Base-by-base conservation (phyloP, 2,888 invertebrate species). In the Andricus curvator region DNA sequence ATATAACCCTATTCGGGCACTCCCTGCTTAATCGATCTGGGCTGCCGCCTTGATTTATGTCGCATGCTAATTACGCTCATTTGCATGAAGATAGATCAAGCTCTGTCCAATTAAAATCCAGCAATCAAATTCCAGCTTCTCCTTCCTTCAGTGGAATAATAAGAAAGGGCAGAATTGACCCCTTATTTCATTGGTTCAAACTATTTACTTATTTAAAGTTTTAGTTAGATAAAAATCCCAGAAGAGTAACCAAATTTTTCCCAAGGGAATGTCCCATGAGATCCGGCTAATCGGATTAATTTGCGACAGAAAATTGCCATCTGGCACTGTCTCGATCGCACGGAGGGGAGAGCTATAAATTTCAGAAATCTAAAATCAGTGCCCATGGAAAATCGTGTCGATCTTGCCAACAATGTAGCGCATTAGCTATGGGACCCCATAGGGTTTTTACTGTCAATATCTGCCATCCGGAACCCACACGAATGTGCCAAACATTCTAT, bases 361-460 rank as follows among this genome's bases (percentile, higher is more conserved):
- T 92, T 87, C 88, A 86, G 87, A 91, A 92, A 92, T 92, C 90
- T 89, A 90, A 92, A 92, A 91, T 92, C 90, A 87, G 81, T 84
- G 84, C 80, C 86, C 88, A 86, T 86, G 85, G 83, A 87, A 88
- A 90, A 88, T 89, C 85, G 86, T 78, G 68, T 66, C 78, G 86
- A 85, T 85, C 85, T 88, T 85, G 85, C 84, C 83, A 85, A 89
- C 88, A 87, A 89, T 88, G 86, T 87, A 85, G 80, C 88, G 87
- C 87, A 89, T 89, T 89, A 89, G 88, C 82, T 85, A 87, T 83
- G 88, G 87, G 86, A 88, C 86, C 89, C 88, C 86, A 86, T 86
- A 81, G 89, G 82, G 89, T 79, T 86, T 82, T 81, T 83, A 82
- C 80, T 84, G 76, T 84, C 84, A 81, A 81, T 82, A 37, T 67